Conservation (phyloP, 2,113 vertebrate genomes). For the Erpornis zantholeuca region DNA sequence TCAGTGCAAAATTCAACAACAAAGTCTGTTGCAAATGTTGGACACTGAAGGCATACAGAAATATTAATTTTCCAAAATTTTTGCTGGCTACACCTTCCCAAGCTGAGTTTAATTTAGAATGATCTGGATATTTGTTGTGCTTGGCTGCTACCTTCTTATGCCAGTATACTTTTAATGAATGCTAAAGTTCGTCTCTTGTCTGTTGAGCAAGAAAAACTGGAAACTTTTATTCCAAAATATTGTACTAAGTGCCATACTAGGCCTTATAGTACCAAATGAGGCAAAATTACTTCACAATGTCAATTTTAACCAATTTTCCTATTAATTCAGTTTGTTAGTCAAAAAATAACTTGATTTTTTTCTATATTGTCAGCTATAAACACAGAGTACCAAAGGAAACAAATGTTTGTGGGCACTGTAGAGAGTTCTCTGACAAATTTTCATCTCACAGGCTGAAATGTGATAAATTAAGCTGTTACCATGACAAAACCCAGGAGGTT, state of each 20-base stretch:
- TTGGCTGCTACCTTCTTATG: not conserved
- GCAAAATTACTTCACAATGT: not conserved
- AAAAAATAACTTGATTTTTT: not conserved
- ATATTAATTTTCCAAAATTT: not conserved
- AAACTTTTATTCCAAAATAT: not conserved
- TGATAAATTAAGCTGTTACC: slow-evolving; percentile 63
- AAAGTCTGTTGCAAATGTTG: not conserved
- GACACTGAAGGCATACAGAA: not conserved
- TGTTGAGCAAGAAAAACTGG: not conserved
- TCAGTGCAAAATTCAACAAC: not conserved
- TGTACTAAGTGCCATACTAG: not conserved
- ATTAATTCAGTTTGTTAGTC: not conserved
- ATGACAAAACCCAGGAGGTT: slow-evolving; percentile 26
- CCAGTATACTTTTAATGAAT: not conserved
- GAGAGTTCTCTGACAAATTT: slow-evolving; percentile 24
- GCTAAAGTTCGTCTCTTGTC: not conserved
- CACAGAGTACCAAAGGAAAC: not conserved
- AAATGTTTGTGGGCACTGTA: not conserved
- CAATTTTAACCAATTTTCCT: not conserved
- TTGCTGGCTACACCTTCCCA: not conserved
- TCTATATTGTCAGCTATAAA: not conserved
- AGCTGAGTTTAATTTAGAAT: not conserved
- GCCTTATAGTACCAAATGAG: not conserved
- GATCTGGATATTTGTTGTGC: not conserved
- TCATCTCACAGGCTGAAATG: slow-evolving; percentile 39